A percentile compares a stretch with the other conserved stretches of the same genome.
phyloP scores from a whole-genome alignment of 2,888 invertebrate genomes.

The Leptura quadrifasciata region DNA sequence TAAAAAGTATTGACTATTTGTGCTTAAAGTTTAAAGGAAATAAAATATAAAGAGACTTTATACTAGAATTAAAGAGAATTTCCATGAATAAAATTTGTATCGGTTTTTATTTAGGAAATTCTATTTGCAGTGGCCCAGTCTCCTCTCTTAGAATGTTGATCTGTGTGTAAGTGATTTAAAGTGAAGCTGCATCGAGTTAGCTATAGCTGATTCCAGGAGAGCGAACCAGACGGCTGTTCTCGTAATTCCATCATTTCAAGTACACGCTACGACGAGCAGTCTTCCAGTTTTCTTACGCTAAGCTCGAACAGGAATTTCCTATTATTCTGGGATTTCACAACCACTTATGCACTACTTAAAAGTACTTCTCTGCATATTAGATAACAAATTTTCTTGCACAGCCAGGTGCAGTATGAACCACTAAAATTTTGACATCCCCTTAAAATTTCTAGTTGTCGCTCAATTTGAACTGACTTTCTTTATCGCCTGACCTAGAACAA shows the following conservation, averaged over 20 bases:
- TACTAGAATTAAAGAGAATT: neutral
- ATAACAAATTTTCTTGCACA: conserved; percentile 22
- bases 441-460: no score
- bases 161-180: conserved; percentile 51
- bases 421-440: no score
- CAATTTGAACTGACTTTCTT: no score
- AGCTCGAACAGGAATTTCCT: conserved; percentile 46
- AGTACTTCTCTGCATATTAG: conserved; percentile 36
- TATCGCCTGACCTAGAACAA: no score
- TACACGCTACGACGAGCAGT: conserved; percentile 52
- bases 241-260: conserved; percentile 59
- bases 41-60: no score
- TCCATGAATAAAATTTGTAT: conserved; percentile 20
- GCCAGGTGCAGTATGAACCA: neutral
- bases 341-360: conserved; percentile 52
- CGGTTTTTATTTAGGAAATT: conserved; percentile 30
- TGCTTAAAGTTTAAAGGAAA: no score
- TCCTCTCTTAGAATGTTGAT: conserved; percentile 34
- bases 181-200: conserved; percentile 46
- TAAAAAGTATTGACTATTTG: no score
- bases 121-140: conserved; percentile 16
- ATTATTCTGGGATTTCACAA: conserved; percentile 52
- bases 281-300: conserved; percentile 43
- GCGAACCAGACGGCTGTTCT: conserved; percentile 47
- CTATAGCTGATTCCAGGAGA: conserved; percentile 46